A percentile compares a stretch with the other conserved stretches of the same genome.
phyloP scores from a whole-genome alignment of 2,888 invertebrate species.

The Cepaea hortensis region DNA sequence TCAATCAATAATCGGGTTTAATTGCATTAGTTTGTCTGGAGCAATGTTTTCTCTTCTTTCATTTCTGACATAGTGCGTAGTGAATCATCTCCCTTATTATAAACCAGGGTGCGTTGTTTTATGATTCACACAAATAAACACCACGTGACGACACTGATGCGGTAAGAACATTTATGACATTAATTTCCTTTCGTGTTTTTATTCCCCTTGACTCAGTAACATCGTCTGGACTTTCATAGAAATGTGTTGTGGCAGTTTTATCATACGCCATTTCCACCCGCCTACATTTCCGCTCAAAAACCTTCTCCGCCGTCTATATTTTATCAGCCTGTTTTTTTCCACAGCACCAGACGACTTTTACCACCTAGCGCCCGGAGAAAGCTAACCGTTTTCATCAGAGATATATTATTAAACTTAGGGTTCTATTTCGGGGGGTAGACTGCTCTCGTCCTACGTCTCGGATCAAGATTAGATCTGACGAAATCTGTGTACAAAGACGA shows the following conservation, averaged over 20 bases:
- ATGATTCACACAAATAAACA: too few species aligned
- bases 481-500: constrained; percentile 32
- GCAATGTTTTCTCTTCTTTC: too few species aligned
- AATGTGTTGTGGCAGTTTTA: neutral
- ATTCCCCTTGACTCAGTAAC: neutral
- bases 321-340: neutral
- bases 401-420: neutral
- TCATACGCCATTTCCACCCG: neutral
- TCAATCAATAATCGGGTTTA: too few species aligned
- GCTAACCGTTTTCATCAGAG: neutral
- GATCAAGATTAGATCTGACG: neutral
- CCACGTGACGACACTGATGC: neutral
- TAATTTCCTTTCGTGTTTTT: neutral
- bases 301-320: neutral
- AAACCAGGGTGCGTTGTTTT: too few species aligned
- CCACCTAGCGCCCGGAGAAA: neutral
- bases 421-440: constrained; percentile 23
- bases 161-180: neutral
- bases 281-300: neutral
- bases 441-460: neutral
- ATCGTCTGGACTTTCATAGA: neutral
- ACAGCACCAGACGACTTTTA: neutral
- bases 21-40: too few species aligned
- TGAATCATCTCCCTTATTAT: too few species aligned
- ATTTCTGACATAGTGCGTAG: too few species aligned